A percentile compares a stretch with the other conserved stretches of the same genome.
Conservation (phyloP, 2,797 vertebrate species). For the Columba guinea region DNA sequence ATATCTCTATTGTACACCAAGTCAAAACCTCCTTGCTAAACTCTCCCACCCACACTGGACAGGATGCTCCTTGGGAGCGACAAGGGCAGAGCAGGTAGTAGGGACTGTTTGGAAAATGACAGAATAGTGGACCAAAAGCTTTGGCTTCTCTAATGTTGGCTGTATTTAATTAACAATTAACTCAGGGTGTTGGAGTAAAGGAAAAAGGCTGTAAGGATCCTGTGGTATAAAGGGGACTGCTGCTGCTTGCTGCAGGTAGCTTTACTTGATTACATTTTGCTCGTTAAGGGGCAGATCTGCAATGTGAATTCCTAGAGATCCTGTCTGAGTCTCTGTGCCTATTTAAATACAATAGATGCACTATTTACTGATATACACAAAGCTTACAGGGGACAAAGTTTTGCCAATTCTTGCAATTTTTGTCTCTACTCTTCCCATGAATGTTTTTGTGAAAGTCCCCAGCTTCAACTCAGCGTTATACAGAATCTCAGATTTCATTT, state of each 20-base stretch:
- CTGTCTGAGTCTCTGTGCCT: not conserved
- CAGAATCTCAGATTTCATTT: not conserved
- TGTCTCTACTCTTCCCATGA: not conserved
- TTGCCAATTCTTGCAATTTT: not conserved
- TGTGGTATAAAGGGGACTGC: not conserved
- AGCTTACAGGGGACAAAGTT: not conserved
- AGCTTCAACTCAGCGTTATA: not conserved
- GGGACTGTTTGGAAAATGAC: not conserved
- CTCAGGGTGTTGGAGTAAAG: not conserved
- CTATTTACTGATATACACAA: not conserved
- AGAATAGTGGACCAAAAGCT: not conserved
- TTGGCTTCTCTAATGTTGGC: constrained; percentile 54
- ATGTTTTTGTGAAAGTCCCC: not conserved
- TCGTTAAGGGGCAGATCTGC: not conserved
- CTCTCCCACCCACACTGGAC: not conserved
- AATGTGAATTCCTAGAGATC: not conserved
- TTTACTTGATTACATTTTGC: not conserved
- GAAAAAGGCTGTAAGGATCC: not conserved
- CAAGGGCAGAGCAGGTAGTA: not conserved
- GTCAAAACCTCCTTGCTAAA: not conserved
- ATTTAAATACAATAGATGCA: not conserved
- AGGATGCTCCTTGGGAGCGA: not conserved
- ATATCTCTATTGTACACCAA: not conserved
- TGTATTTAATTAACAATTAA: constrained; percentile 41
- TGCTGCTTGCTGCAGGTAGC: not conserved